phyloP scores from a whole-genome alignment of 2,113 vertebrate species.

The Oncorhynchus keta region DNA sequence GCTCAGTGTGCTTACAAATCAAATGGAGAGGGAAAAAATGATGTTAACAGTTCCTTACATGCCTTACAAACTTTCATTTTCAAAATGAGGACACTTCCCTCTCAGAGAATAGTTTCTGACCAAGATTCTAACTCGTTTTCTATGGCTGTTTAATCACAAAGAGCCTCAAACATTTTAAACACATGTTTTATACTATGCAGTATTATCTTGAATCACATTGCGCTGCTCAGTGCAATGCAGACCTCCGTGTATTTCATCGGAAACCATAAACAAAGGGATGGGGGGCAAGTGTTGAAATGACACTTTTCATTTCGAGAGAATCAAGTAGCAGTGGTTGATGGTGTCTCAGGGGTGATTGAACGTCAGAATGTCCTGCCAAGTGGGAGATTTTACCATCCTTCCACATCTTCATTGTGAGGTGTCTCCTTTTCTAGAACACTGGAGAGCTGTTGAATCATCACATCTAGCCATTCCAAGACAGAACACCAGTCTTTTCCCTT shows the following conservation, averaged over 20 bases:
- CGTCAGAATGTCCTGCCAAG: not conserved
- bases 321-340: not conserved
- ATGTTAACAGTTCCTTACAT: no score
- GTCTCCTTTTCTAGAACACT: slow-evolving; percentile 42
- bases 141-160: not conserved
- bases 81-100: no score
- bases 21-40: not conserved
- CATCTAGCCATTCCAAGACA: slow-evolving; percentile 58
- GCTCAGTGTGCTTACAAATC: not conserved
- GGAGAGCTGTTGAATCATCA: slow-evolving; percentile 52
- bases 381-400: not conserved
- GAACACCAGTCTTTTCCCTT: slow-evolving; percentile 58
- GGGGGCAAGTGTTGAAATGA: not conserved
- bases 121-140: not conserved
- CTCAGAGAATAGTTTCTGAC: not conserved
- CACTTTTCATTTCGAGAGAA: not conserved
- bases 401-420: not conserved
- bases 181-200: not conserved
- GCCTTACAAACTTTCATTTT: no score
- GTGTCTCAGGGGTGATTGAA: no score
- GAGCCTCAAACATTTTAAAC: not conserved
- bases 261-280: not conserved
- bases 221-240: no score
- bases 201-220: not conserved
- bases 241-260: not conserved